Percentiles rank a stretch among this genome's conserved stretches.
phyloP scores from a whole-genome alignment of 1,140 invertebrate species.

The Apis florea region DNA sequence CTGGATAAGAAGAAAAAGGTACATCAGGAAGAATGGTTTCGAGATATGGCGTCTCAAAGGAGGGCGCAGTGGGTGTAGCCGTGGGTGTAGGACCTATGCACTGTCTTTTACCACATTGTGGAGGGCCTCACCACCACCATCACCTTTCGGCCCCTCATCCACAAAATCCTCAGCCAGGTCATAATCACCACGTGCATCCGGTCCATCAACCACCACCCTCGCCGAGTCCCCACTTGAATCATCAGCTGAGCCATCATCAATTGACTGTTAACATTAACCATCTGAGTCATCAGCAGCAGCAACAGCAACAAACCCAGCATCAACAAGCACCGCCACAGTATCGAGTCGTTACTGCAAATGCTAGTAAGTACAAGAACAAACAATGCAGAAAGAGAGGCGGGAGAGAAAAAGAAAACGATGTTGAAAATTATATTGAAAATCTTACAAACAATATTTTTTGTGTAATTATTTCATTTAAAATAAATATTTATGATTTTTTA shows the following conservation, averaged over 20 bases:
- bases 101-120: conserved; percentile 74
- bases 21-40: conserved; percentile 72
- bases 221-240: conserved; percentile 74
- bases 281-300: conserved; percentile 71
- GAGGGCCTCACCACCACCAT: conserved; percentile 72
- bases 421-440: neutral
- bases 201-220: conserved; percentile 75
- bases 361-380: conserved; percentile 69
- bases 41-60: conserved; percentile 75
- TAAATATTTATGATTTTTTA: neutral
- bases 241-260: conserved; percentile 73
- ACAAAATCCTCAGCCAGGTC: conserved; percentile 69
- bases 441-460: neutral
- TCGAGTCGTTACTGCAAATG: conserved; percentile 72
- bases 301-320: conserved; percentile 65
- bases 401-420: neutral
- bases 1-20: conserved; percentile 17
- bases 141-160: conserved; percentile 73
- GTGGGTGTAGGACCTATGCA: conserved; percentile 75
- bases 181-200: conserved; percentile 74
- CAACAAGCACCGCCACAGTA: conserved; percentile 69
- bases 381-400: neutral
- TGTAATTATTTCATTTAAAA: too few relatives aligned
- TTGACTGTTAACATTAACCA: conserved; percentile 74
- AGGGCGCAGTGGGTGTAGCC: conserved; percentile 74